Base-by-base conservation (phyloP, 2,113 vertebrate species). In the Mesoclemmys tuberculata region DNA sequence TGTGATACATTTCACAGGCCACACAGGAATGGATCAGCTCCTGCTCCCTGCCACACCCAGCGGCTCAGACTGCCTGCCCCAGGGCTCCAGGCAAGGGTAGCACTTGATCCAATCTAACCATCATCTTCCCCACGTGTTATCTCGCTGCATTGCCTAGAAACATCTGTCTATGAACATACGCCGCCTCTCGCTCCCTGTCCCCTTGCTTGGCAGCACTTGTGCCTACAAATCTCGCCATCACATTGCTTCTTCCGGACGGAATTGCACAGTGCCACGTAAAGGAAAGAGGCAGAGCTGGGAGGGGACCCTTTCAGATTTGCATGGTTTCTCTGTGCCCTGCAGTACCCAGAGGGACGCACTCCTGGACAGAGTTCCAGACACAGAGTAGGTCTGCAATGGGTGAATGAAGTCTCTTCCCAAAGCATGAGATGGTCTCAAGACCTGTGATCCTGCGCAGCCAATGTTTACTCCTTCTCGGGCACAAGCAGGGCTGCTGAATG, bases 21-120 rank as follows among this genome's bases (percentile, higher is more conserved):
- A n/a, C n/a, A 10, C n/a, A 38, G 64, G 64, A 71, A 71, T 3
- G 11, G 14, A 2, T 21, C 41, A 21, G 1, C 24, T 58, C 51
- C 64, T n/a, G 38, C 80, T 68, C 10, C 5, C 10, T 41, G 64
- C 49, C 49, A 5, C 44, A 80, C 12, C 35, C 61, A 0, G 0
- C 18, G 12, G 52, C 29, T 91, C 29, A 84, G 85, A 10, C 3
- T 41, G 10, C 13, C 29, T 1, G 3, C 54, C 31, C 1, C 2
- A 4, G 51, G n/a, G 44, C 52, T 12, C 26, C 12, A 1, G 0
- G 5, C 48, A 35, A 77, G 52, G 48, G 19, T 41, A 0, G 1
- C 0, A 44, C 54, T 81, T 77, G 31, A 19, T 71, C 31, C 84
- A 86, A 1, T 4, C 52, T 10, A 29, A 4, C 38, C 80, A 38